A percentile compares a stretch with the other conserved stretches of the same genome.
phyloP scores from a whole-genome alignment of 2,888 invertebrate species.

The Rotaria magnacalcarata region DNA sequence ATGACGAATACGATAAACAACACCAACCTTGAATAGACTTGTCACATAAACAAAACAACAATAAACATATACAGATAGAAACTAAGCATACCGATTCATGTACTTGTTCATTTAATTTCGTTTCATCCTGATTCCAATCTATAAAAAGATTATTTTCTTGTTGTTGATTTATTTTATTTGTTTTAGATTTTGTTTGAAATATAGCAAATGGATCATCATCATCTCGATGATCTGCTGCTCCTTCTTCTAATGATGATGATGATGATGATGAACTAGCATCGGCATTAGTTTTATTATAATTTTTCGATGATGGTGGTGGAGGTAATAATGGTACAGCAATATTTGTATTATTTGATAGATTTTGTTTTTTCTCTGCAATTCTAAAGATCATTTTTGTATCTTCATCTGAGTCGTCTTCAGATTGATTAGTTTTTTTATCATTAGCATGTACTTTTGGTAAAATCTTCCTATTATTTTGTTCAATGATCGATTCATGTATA shows the following conservation, averaged over 20 bases:
- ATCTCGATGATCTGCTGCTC: constrained; percentile 10
- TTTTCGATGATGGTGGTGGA: constrained; percentile 13
- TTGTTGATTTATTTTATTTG: constrained; percentile 23
- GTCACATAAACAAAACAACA: background rate
- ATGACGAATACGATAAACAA: background rate
- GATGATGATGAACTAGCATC: constrained; percentile 37
- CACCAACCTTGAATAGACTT: background rate
- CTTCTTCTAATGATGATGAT: background rate
- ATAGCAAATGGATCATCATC: constrained; percentile 29
- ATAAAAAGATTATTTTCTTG: background rate
- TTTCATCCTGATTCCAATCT: constrained; percentile 33
- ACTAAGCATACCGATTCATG: background rate
- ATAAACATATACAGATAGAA: background rate
- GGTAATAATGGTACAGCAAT: constrained; percentile 23
- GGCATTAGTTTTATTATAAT: background rate
- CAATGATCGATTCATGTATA: constrained; percentile 38
- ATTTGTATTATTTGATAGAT: background rate
- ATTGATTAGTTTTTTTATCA: constrained; percentile 12
- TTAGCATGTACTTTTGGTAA: constrained; percentile 22
- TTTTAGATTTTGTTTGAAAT: constrained; percentile 36
- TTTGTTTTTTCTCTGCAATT: background rate
- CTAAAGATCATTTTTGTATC: background rate
- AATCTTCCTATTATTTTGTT: constrained; percentile 36
- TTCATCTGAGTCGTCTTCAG: background rate
- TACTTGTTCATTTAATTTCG: constrained; percentile 33